Base-by-base conservation (phyloP, 2,888 invertebrate genomes). In the Netelia inedita region DNA sequence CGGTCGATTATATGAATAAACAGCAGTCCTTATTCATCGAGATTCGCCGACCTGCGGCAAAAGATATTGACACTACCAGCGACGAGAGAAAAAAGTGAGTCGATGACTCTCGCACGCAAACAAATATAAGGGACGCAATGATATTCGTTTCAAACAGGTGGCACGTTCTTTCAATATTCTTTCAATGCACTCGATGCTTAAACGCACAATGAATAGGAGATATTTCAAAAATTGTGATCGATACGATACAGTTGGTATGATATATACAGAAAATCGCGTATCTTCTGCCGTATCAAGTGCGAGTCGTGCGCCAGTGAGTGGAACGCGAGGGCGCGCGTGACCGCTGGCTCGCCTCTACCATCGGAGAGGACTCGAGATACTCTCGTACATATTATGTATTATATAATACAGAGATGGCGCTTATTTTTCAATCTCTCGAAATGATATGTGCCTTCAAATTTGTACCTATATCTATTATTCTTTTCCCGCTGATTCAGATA, bases 401-500 rank as follows among this genome's bases (percentile, higher is more conserved):
- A 14, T 46, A 46, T 14, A 43, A 43, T 43, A 46, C 14, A 46
- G 10, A 46, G 46, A 46, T 46, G 46, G 46, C 46, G 46, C 46
- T 46, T 2, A 0, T 46, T 46, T 3, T 10, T 46, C 11, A 0
- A 46, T 10, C 46, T 1, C 46, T 46, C 46, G 14, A 46, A 46
- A 2, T 11, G 2, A 14, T 46, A 10, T 10, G 1, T 43, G 43
- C 1, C 43, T 10, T 10, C 1, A 3, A 43, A 1, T 43, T 43
- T 43, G 1, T 43, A 43, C 11, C 14, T 46, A 59, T 43, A 28
- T 55, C 53, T 68, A 57, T 21, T 10, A 66, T 65, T 28, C 10
- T 84, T 74, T 10, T 46, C 14, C 11, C 10, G 14, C 46, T 8
- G 46, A 8, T 46, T 41, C 55, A 92, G 92, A 35, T 91, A 89